Evolutionary conservation across 2,797 vertebrate genomes (phyloP).

Genomic region (Pseudocheirus occidentalis): DNA sequence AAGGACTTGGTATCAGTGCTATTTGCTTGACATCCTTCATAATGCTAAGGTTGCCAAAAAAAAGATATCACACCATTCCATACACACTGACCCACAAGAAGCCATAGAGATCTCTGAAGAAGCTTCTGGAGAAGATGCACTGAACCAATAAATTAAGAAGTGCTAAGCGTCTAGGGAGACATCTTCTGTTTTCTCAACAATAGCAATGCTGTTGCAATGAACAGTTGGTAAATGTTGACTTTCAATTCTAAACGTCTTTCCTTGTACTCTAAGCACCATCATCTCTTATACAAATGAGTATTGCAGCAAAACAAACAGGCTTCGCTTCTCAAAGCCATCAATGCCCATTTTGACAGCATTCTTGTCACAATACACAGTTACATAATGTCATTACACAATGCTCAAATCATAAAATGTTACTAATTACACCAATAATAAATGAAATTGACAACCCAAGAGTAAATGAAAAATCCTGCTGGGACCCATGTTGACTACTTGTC

Average conservation of each 20-base stretch:
- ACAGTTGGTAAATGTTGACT: constrained; percentile 76
- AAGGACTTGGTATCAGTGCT: constrained; percentile 41
- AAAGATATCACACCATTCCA: neutral
- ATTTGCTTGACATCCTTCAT: constrained; percentile 54
- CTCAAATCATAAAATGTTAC: constrained; percentile 65
- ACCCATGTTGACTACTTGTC: constrained; percentile 65
- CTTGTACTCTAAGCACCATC: constrained; percentile 60
- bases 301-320: constrained; percentile 75
- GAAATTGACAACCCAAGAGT: constrained; percentile 70
- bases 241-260: constrained; percentile 59
- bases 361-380: constrained; percentile 81
- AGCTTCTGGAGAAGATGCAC: neutral
- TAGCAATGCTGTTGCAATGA: constrained; percentile 52
- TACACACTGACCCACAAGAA: neutral
- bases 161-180: fast-evolving
- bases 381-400: constrained; percentile 80
- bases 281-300: constrained; percentile 68
- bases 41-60: constrained; percentile 11
- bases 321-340: constrained; percentile 73
- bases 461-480: constrained; percentile 67
- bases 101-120: neutral
- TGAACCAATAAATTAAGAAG: neutral
- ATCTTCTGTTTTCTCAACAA: neutral
- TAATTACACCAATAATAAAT: constrained; percentile 79
- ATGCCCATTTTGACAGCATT: constrained; percentile 76